Percentiles rank a stretch among this genome's conserved stretches.
phyloP scores from a whole-genome alignment of 2,797 vertebrate species.

The Chiroxiphia lanceolata region DNA sequence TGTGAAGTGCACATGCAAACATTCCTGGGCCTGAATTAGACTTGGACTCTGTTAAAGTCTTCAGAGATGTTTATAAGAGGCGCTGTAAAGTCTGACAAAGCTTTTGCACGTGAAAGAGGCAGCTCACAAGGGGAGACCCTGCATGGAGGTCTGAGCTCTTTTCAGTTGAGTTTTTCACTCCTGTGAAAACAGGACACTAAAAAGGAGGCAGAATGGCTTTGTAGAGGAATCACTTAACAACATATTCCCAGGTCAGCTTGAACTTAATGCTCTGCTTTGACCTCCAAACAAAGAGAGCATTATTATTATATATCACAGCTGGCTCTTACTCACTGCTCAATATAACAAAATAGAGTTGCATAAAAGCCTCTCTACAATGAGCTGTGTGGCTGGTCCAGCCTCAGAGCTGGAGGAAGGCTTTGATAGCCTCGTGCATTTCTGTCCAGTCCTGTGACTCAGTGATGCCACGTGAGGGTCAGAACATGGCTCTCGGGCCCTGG shows the following conservation, averaged over 20 bases:
- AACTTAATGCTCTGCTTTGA: slow-evolving; percentile 30
- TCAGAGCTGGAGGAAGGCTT: background rate
- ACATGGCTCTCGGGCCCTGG: background rate
- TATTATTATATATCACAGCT: background rate
- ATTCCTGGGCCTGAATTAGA: background rate
- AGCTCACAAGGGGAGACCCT: background rate
- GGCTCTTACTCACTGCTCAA: background rate
- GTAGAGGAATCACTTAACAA: slow-evolving; percentile 13
- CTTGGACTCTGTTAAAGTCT: background rate
- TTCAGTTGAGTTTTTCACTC: background rate
- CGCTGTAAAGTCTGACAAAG: background rate
- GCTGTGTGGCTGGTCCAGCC: background rate
- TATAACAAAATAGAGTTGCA: background rate
- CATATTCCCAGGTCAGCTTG: background rate
- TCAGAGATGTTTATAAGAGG: background rate
- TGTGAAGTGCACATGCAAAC: background rate
- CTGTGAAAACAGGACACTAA: background rate
- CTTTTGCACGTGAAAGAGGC: background rate
- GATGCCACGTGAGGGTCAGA: slow-evolving; percentile 7
- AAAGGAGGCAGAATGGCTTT: background rate
- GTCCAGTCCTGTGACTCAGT: background rate
- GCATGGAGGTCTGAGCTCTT: background rate
- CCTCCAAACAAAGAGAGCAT: slow-evolving; percentile 14
- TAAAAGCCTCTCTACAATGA: background rate
- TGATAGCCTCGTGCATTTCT: background rate